Evolutionary conservation across 2,797 vertebrate species (phyloP), one percentile per base, ranked within the genome.

Genomic region (Cossypha polioptera): DNA sequence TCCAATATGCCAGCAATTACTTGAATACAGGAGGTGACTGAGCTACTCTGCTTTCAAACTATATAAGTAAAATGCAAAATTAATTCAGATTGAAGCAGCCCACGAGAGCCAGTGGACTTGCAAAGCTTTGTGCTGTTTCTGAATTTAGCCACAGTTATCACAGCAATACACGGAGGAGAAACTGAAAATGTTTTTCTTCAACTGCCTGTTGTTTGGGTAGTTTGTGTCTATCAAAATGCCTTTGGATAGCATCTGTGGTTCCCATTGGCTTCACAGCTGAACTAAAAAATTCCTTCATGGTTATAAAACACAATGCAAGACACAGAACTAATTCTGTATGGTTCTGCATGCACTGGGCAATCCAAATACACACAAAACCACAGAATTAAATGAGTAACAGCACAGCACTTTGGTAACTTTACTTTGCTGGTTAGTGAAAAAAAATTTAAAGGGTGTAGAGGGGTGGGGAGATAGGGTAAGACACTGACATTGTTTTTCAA

Each of bases 1-100:
- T 90, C 84, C 86, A 94, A 93, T 36, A 54, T 79, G 63, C 67
- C 74, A 92, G 72, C 42, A 91, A 92, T 95, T 93, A 92, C 92
- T 35, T 87, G 75, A 47, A 91, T 91, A 47, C 74, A 58, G 68
- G 54, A 88, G 51, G 57, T 92, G 94, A 92, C 90, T 87, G 62
- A 91, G 89, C 89, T 88, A 83, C 24, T 53, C 91, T 92, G 81
- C 80, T 87, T 89, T 67, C 48, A 76, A 92, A 80, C 73, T 45
- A 28, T 55, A 43, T 45, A 91, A 94, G 91, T 61, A 87, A 82
- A 93, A 54, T 7, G 5, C 20, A 68, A 72, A 92, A 90, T 65
- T 82, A 95, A 96, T 67, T 42, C 35, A 58, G 31, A 61, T 53
- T 40, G 73, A 61, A 62, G 72, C 24, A 51, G 54, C 54, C 67